Base-by-base conservation (phyloP, 2,888 invertebrate species). In the Argyra leucocephala region DNA sequence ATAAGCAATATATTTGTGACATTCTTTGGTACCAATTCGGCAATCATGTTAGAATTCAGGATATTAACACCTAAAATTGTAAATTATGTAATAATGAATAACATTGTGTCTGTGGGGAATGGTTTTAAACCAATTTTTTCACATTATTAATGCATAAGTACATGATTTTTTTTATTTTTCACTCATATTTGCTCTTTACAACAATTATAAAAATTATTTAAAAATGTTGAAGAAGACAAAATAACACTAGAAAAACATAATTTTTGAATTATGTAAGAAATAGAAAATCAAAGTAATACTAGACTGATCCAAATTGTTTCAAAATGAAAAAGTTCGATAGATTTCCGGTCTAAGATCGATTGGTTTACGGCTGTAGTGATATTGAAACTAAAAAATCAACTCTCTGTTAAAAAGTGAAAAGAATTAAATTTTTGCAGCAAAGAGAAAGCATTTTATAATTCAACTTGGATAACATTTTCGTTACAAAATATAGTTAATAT, bases 1-100 rank as follows among this genome's bases (percentile, higher is more conserved):
- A 90, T 81, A 71, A 95, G 85, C 63, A 96, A 82, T 61, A 89
- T 81, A 81, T 94, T 94, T 62, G 91, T 91, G 62, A 91, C 81
- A 79, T 92, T 82, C 69, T 83, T 84, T 18, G 89, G 89, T 72
- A 88, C 86, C 71, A 89, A 78, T 74, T 88, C 88, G 72, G 88
- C 83, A 73, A 90, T 83, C 71, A 91, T 80, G 70, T 86, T 84
- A 4, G 92, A 92, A 75, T 92, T 91, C 89, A 92, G 91, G 64
- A 92, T 89, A 81, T 90, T 90, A 62, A 92, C 82, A 62, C 91
- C 89, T 64, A 92, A 83, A 57, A 89, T 86, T 73, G 88, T 87
- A 79, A 92, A 92, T 77, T 89, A 86, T 83, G 81, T 91, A 92
- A 77, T 89, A 88, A 78, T 84, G 88, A 31, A 87, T 81, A 67